phyloP scores from a whole-genome alignment of 2,797 vertebrate genomes.

The Vipera latastei region DNA sequence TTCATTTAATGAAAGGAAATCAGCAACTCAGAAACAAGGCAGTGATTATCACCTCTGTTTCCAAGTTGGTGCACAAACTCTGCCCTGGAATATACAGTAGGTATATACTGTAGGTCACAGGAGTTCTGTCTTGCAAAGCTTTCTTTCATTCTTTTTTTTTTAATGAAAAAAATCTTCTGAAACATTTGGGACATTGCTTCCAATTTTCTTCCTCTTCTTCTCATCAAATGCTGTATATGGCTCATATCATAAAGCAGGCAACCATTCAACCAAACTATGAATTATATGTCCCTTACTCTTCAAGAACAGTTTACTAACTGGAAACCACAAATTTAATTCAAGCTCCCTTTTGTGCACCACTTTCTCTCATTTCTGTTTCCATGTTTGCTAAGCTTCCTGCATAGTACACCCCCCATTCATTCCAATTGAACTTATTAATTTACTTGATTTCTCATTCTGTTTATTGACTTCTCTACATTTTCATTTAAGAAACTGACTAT shows the following conservation, averaged over 20 bases:
- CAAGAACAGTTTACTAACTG: neutral
- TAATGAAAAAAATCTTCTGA: neutral
- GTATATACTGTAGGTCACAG: neutral
- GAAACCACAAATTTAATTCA: neutral
- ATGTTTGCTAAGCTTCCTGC: neutral
- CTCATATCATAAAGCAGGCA: neutral
- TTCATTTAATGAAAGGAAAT: slow-evolving; percentile 1
- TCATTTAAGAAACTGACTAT: neutral
- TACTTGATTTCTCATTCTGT: neutral
- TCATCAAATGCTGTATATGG: neutral
- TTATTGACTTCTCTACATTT: neutral
- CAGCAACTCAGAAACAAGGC: neutral
- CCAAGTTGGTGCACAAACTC: neutral
- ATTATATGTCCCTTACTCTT: neutral
- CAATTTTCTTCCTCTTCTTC: neutral
- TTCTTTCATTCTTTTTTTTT: neutral
- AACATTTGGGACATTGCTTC: neutral
- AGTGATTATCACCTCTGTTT: neutral
- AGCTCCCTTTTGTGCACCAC: no score
- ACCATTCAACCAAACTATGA: neutral
- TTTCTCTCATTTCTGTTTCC: neutral
- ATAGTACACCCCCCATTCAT: neutral
- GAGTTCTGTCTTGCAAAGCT: neutral
- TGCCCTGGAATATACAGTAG: neutral
- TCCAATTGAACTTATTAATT: neutral